Evolutionary conservation across 2,888 invertebrate genomes (phyloP), one percentile per base, ranked within the genome.

Genomic region (Buathra laborator): DNA sequence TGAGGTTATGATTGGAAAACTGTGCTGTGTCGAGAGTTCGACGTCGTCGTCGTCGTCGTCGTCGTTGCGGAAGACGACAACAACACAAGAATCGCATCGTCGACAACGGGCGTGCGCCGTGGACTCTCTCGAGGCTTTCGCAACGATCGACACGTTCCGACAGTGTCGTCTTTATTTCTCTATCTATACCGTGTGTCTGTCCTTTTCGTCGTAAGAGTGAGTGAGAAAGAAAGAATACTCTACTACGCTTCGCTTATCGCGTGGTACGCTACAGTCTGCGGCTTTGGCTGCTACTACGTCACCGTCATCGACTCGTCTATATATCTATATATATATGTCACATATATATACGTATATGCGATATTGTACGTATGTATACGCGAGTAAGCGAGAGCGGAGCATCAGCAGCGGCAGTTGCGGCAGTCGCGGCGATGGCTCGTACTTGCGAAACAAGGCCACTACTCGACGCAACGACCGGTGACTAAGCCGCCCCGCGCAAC

Each of bases 381-480:
- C 44, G 70, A 16, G 72, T 53, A 51, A 37, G 51, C 62, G 12
- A 29, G 29, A 44, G 44, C 16, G 51, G 64, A 77, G 75, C 51
- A 24, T 9, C 37, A 10, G 53, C 56, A 44, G 66, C 56, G 62
- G 48, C 85, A 51, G n/a, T 72, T 46, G 78, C 81, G 81, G 84
- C 85, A 53, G n/a, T 72, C 44, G 81, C 81, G 81, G 84, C 85
- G 77, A 19, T 83, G 83, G 80, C 81, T 86, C 64, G 86, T 85
- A 86, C 85, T 85, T 79, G 86, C 82, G 84, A 88, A 88, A 88
- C 88, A 88, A 88, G 88, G 88, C 88, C 88, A 86, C 86, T 83
- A 88, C 85, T 87, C 87, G 86, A 88, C 88, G 85, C 87, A 87
- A 86, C 87, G 87, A 87, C 86, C 88, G 84, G 83, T 88, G 88